Percentiles rank a stretch among this genome's conserved stretches.
Conservation (phyloP, 2,113 vertebrate species). For the Corynorhinus townsendii region DNA sequence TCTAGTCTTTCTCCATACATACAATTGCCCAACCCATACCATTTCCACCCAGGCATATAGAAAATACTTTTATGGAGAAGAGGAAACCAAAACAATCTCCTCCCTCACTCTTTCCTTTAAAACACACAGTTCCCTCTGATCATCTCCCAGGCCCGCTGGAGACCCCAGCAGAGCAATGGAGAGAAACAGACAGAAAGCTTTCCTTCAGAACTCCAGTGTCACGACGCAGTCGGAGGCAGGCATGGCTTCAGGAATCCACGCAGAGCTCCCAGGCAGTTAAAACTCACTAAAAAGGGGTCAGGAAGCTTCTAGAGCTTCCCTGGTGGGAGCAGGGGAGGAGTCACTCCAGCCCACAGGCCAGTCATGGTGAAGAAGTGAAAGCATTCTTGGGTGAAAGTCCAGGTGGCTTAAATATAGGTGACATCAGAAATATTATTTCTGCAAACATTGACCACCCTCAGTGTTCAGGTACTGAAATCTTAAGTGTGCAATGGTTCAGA, state of each 20-base stretch:
- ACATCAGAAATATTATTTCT: neutral
- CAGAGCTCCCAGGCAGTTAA: neutral
- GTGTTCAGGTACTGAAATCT: neutral
- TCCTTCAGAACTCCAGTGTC: neutral
- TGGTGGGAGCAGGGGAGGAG: too few relatives aligned
- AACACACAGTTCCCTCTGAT: neutral
- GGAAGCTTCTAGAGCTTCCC: neutral
- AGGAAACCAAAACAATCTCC: neutral
- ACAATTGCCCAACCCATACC: neutral
- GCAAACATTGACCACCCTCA: neutral
- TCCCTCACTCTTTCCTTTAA: neutral
- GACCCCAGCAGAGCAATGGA: neutral
- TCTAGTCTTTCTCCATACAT: accelerated
- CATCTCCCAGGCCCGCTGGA: neutral
- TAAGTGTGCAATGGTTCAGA: neutral
- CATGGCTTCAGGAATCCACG: neutral
- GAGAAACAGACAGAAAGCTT: neutral
- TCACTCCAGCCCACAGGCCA: neutral
- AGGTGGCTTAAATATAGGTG: neutral
- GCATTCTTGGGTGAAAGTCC: neutral
- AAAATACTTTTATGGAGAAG: neutral
- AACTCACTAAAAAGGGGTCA: too few relatives aligned
- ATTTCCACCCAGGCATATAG: neutral
- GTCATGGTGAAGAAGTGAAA: neutral
- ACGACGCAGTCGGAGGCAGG: too few relatives aligned